Conservation (phyloP, 2,797 vertebrate genomes). For the Melanotaenia trifasciata region DNA sequence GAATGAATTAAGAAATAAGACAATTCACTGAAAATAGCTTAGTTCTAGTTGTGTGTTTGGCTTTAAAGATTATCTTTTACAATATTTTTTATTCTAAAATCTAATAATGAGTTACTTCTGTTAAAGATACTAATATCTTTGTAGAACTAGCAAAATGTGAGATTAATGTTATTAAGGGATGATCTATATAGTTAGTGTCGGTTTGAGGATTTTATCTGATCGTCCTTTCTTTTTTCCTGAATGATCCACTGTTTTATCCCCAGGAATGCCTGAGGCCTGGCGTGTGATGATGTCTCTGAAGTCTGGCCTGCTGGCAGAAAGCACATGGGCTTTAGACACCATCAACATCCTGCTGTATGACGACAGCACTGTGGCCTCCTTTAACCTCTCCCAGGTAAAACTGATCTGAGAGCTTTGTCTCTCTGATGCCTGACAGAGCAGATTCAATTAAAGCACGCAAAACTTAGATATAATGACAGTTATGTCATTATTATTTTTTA, state of each 20-base stretch:
- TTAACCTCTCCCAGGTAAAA: conserved; percentile 95
- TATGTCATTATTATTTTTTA: not conserved
- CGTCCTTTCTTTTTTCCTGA: conserved; percentile 10
- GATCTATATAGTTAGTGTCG: not conserved
- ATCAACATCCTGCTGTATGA: conserved; percentile 98
- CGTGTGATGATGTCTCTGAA: conserved; percentile 99
- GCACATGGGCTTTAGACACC: conserved; percentile 98
- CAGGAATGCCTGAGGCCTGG: conserved; percentile 98
- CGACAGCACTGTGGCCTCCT: conserved; percentile 96
- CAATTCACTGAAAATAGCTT: not conserved
- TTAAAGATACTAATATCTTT: not conserved
- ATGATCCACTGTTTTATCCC: conserved; percentile 41
- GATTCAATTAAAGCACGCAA: not conserved
- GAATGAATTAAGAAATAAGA: not conserved
- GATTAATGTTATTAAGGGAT: not conserved
- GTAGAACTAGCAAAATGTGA: not conserved
- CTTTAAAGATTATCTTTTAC: not conserved
- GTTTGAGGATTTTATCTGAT: conserved; percentile 47
- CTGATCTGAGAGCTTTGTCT: conserved; percentile 42
- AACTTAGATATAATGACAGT: not conserved
- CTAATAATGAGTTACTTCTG: not conserved
- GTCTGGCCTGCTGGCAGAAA: conserved; percentile 97
- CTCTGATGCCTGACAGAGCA: conserved; percentile 59
- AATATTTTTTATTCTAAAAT: not conserved
- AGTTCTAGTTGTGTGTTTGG: not conserved